These are phyloP conservation scores for Mormyrops attenuatus DNA, from an alignment of 2,797 vertebrate genomes.

Conservation along the genomic window DNA sequence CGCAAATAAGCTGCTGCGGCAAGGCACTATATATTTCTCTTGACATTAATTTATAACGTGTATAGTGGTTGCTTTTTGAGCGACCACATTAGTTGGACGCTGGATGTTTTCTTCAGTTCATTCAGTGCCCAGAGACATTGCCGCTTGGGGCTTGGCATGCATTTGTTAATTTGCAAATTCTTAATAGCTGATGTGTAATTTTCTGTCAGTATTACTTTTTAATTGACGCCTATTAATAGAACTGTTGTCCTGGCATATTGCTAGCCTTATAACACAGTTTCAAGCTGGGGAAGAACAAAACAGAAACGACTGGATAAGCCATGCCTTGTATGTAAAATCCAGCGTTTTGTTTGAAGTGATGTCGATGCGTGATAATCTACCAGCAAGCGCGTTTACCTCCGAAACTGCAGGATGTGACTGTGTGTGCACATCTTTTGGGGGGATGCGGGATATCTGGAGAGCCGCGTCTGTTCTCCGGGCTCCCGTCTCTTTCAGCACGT, in stretches of 20 bases:
- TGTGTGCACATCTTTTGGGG: neutral
- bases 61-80: neutral
- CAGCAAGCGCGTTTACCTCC: neutral
- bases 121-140: neutral
- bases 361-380: neutral
- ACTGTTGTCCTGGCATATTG: constrained; percentile 2
- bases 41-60: neutral
- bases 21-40: neutral
- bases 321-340: neutral
- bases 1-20: neutral
- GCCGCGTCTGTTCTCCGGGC: neutral
- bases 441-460: neutral
- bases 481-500: neutral
- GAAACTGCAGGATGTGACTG: neutral
- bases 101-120: neutral
- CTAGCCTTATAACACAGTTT: neutral
- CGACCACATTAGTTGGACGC: neutral
- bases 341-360: neutral
- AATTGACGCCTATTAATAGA: neutral
- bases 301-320: neutral
- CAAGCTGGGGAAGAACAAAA: neutral
- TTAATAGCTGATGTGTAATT: neutral
- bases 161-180: constrained; percentile 3
- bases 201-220: neutral
- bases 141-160: neutral